Conservation (phyloP, 2,113 vertebrate genomes). For the Capra hircus region DNA sequence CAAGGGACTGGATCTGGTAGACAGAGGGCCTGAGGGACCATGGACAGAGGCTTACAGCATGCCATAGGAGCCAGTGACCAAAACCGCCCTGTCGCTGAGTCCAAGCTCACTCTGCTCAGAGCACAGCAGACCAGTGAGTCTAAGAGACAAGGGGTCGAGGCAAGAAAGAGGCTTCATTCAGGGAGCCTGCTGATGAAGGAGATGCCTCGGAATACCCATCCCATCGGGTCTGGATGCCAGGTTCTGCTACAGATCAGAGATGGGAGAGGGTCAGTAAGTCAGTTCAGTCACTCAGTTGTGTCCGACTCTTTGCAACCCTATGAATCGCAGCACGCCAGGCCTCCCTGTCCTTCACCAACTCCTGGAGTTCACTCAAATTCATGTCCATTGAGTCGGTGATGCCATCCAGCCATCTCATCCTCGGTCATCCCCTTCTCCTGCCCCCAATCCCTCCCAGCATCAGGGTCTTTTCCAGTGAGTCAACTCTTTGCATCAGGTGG, state of each 20-base stretch:
- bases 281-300: too few relatives aligned
- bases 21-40: not conserved
- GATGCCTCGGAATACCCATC: not conserved
- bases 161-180: not conserved
- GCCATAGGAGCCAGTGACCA: not conserved
- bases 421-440: too few relatives aligned
- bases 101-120: not conserved
- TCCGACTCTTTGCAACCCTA: too few relatives aligned
- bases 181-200: not conserved
- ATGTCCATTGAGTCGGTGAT: too few relatives aligned
- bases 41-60: not conserved
- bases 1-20: not conserved
- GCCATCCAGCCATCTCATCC: too few relatives aligned
- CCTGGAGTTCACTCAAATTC: too few relatives aligned
- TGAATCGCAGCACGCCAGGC: too few relatives aligned
- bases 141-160: not conserved
- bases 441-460: too few relatives aligned
- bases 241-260: not conserved
- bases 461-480: too few relatives aligned
- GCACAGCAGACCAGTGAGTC: not conserved
- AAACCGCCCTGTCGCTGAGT: not conserved
- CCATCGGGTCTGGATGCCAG: not conserved
- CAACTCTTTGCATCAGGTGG: too few relatives aligned
- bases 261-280: not conserved
- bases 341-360: too few relatives aligned